These are phyloP conservation scores for Amphimedon queenslandica DNA, from an alignment of 37 sponge, comb jelly and placozoan species.

Conservation along the genomic window DNA sequence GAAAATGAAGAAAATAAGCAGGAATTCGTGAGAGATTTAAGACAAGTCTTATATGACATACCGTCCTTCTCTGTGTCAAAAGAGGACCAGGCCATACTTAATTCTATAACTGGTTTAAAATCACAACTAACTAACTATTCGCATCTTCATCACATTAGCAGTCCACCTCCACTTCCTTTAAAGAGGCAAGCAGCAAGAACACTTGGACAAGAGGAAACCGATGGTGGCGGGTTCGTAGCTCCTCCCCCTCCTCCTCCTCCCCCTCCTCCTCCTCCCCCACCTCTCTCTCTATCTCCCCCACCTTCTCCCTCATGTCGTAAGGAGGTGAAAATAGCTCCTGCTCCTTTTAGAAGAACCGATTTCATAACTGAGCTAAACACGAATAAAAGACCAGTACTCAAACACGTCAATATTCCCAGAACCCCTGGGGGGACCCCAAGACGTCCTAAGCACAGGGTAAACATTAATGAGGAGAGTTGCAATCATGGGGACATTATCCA, in stretches of 20 bases:
- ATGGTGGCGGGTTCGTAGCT: no score
- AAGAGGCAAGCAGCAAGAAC: not conserved
- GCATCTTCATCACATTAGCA: not conserved
- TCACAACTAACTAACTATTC: no score
- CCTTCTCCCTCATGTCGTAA: not conserved
- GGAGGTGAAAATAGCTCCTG: no score
- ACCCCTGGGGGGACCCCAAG: not conserved
- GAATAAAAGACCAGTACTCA: not conserved
- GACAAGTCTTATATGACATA: not conserved
- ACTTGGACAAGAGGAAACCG: no score
- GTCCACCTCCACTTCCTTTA: not conserved
- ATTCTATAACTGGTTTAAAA: no score
- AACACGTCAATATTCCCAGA: not conserved
- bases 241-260: constrained; percentile 17
- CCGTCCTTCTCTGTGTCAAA: not conserved
- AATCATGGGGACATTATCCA: constrained; percentile 37
- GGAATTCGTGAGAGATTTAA: not conserved
- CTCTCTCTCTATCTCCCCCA: no score
- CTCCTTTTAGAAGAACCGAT: no score
- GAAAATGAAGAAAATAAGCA: not conserved
- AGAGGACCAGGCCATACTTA: no score
- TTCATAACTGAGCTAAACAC: no score
- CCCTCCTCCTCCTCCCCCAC: no score
- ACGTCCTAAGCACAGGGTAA: not conserved
- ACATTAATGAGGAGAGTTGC: no score